Evolutionary conservation across 2,797 vertebrate genomes (phyloP).

Genomic region (Orientallactaga sibirica): DNA sequence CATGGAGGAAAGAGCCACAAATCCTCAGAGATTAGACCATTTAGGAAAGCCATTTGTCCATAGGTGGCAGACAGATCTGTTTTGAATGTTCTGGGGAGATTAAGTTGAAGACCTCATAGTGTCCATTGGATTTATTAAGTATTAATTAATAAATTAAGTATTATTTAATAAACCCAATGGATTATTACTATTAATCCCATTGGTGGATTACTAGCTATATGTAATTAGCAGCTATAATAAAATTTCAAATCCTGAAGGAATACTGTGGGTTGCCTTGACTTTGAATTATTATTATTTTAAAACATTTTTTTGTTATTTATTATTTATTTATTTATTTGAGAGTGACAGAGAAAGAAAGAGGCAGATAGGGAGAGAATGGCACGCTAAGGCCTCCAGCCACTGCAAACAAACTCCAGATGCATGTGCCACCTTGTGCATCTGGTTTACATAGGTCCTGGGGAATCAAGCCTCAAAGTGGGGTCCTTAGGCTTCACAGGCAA

Average conservation of each 20-base stretch:
- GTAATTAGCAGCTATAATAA: neutral
- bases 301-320: too few species aligned
- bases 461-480: too few species aligned
- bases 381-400: too few species aligned
- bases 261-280: neutral
- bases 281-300: neutral
- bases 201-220: neutral
- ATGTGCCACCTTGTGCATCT: too few species aligned
- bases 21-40: neutral
- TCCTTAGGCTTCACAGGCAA: too few species aligned
- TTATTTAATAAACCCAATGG: neutral
- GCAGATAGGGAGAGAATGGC: too few species aligned
- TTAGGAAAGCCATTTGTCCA: neutral
- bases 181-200: too few species aligned
- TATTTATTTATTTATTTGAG: too few species aligned
- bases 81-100: neutral
- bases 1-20: neutral
- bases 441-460: too few species aligned
- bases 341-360: too few species aligned
- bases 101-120: neutral
- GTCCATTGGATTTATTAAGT: neutral
- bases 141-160: neutral
- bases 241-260: slow-evolving; percentile 9
- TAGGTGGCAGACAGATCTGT: neutral
- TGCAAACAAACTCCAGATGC: too few species aligned